Evolutionary conservation across 2,113 vertebrate species (phyloP), one percentile per base, ranked within the genome.

Genomic region (Pontoporia blainvillei): DNA sequence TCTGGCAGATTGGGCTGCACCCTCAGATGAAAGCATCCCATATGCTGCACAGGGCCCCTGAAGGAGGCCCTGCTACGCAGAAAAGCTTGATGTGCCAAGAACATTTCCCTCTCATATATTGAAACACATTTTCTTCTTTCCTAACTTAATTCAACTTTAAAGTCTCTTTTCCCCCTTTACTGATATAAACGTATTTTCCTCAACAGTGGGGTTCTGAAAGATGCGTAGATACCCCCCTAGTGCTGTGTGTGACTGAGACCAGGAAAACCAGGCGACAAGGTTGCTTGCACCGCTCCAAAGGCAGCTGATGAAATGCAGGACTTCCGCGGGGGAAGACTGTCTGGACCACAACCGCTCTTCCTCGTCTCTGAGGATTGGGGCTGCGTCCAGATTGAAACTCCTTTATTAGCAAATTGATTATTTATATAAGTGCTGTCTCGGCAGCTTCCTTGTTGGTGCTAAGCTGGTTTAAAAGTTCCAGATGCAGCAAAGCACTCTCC

Each of bases 381-480:
- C 79, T 90, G 52, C 52, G 5, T 78, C 62, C 57, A 12, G 79
- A 89, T 72, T 54, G 61, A 54, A 81, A 72, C 27, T 27, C 44
- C 61, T 94, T 82, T 67, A 71, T 72, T 94, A 86, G 66, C 90
- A 34, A 59, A 49, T 21, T 11, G 39, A 27, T 94, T 86, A 52
- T 91, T 97, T 93, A 94, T 52, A 31, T 69, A 67, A 69, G 46
- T 23, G 27, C 36, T 31, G 59, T 92, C 72, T 86, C 49, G 31
- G 81, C 39, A 59, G 31, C 44, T 81, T 90, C 64, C 78, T 90
- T 39, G 2, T 9, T 71, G 75, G 81, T 79, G 36, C 44, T 85
- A 29, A 86, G 54, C 67, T 59, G 54, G 52, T 71, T 88, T 93
- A 34, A 81, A 91, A 94, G 71, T 88, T 90, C 69, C 76, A 94